Base-by-base conservation (phyloP, 2,888 invertebrate species). In the Drosophila neotestacea region DNA sequence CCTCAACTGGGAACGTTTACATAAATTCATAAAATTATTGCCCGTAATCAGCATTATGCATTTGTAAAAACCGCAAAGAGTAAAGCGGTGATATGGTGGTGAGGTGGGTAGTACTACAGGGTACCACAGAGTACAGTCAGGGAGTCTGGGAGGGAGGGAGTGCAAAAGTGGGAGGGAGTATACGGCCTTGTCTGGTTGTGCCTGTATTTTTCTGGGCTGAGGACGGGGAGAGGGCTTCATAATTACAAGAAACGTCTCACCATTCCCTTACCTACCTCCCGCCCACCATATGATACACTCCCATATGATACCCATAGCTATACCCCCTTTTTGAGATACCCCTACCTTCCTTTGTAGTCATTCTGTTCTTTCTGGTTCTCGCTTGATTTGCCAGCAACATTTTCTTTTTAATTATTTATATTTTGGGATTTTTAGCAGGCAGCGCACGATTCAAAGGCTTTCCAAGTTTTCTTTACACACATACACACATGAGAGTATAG, bases 41-140 rank as follows among this genome's bases (percentile, higher is more conserved):
- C 91, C 89, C 91, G 85, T 91, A 91, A 91, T 91, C 91, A 91
- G 91, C 90, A 91, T 91, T 91, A 89, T 91, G 90, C 91, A 89
- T 90, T 91, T 91, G 89, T 85, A 80, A 88, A 90, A 91, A 85
- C 90, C 91, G 82, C 90, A 90, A 84, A 79, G 75, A 61, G 50
- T 62, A 42, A 48, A 60, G 70, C 65, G 73, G 62, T 58, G 52
- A 44, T 61, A 44, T 38, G 34, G 55, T 28, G 28, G 39, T 28
- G 22, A 22, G 44, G 41, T n/a, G 47, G 5, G 28, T 27, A 28
- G 46, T 39, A 5, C 10, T 47, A 9, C 30, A 28, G 28, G 6
- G 11, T 4, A 16, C 44, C 6, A 4, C n/a, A 22, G 22, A 22
- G 22, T 22, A 32, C 16, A 16, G 22, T 4, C 51, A 22, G 42